Conservation (phyloP, 2,888 invertebrate genomes). For the Gandaritis pyraliata region DNA sequence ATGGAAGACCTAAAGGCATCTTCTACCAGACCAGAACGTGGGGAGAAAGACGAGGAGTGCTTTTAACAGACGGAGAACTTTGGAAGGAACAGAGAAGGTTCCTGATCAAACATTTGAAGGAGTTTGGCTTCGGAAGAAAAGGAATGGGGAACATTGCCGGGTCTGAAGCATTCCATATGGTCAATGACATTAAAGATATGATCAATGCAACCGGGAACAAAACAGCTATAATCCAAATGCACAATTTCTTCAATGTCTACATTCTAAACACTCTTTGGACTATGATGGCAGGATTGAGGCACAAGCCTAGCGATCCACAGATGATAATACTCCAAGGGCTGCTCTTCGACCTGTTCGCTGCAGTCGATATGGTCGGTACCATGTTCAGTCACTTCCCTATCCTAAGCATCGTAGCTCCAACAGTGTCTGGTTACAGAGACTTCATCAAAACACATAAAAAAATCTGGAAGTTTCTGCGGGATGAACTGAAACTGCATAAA, state of each 20-base stretch:
- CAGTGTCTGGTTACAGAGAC: slow-evolving; percentile 89
- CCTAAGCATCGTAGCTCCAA: slow-evolving; percentile 88
- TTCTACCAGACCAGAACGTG: slow-evolving; percentile 91
- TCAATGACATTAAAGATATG: slow-evolving; percentile 77
- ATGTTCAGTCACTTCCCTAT: slow-evolving; percentile 92
- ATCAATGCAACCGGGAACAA: slow-evolving; percentile 61
- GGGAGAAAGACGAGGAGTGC: slow-evolving; percentile 88
- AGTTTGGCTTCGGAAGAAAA: slow-evolving; percentile 92
- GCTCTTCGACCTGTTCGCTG: slow-evolving; percentile 88
- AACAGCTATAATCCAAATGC: slow-evolving; percentile 86
- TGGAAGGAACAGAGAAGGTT: slow-evolving; percentile 92
- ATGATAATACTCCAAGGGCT: slow-evolving; percentile 87
- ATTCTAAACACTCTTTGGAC: slow-evolving; percentile 92
- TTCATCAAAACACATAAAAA: slow-evolving; percentile 89
- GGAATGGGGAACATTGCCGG: slow-evolving; percentile 90
- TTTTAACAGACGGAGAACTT: slow-evolving; percentile 88
- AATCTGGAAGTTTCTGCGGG: slow-evolving; percentile 89
- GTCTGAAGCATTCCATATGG: slow-evolving; percentile 87
- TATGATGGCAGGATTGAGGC: slow-evolving; percentile 92
- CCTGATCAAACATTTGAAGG: slow-evolving; percentile 89
- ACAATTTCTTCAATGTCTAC: slow-evolving; percentile 90
- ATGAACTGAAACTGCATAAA: slow-evolving; percentile 89
- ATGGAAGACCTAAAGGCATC: slow-evolving; percentile 90
- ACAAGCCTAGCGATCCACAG: slow-evolving; percentile 88
- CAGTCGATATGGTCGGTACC: slow-evolving; percentile 92